phyloP scores from a whole-genome alignment of 1,140 invertebrate species.

The Hyposmocoma kahamanoa region DNA sequence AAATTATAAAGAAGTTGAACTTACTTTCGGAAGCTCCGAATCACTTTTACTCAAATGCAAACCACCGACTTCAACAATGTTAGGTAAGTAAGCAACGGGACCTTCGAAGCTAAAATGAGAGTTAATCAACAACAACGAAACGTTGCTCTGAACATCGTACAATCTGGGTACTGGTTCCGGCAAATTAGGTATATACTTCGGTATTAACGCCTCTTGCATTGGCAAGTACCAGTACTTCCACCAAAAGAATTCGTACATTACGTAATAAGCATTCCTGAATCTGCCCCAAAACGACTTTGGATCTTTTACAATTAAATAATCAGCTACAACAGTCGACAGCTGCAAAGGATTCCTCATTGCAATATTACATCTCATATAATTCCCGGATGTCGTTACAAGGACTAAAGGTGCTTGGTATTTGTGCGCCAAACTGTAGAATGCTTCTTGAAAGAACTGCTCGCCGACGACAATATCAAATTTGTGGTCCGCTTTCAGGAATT shows the following conservation, averaged over 20 bases:
- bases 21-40: conserved; percentile 39
- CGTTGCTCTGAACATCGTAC: conserved; percentile 63
- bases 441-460: conserved; percentile 75
- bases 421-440: conserved; percentile 70
- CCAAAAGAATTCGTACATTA: conserved; percentile 43
- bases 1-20: no score
- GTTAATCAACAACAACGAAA: conserved; percentile 69
- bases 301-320: conserved; percentile 56
- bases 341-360: conserved; percentile 70
- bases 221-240: conserved; percentile 49
- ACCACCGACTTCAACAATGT: conserved; percentile 76
- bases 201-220: conserved; percentile 50
- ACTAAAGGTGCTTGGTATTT: conserved; percentile 73
- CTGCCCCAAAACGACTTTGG: conserved; percentile 49
- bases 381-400: conserved; percentile 72
- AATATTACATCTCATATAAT: conserved; percentile 73
- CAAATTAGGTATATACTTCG: conserved; percentile 43
- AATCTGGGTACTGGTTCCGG: conserved; percentile 59
- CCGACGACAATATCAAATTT: conserved; percentile 72
- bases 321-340: conserved; percentile 64
- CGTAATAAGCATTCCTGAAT: conserved; percentile 52
- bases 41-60: conserved; percentile 67
- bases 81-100: conserved; percentile 66
- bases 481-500: conserved; percentile 61
- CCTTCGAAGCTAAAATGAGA: conserved; percentile 61